Evolutionary conservation across 2,888 invertebrate genomes (phyloP), one percentile per base, ranked within the genome.

Genomic region (Lasiommata megera): DNA sequence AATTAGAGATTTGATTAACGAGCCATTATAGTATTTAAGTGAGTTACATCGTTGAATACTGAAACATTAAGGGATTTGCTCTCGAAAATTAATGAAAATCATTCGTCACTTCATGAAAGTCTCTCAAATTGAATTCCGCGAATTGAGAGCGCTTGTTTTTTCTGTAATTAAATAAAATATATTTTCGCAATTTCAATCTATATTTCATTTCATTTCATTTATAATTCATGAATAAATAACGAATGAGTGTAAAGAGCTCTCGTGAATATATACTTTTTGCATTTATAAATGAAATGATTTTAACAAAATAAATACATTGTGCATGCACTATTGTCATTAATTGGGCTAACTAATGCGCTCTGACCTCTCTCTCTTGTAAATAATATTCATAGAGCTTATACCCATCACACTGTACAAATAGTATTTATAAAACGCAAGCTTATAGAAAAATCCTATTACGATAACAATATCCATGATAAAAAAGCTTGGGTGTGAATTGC

Each of bases 1-100:
- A 48, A 50, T 50, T 56, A 16, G n/a, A 41, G 50, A 48, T 43
- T 56, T 50, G 41, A 50, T 50, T 56, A 36, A 43, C 28, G 44
- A 44, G 3, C 14, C 14, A 28, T 29, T 28, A 50, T 36, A 12
- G 36, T 56, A 56, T n/a, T 56, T 43, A 37, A 28, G 1, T 8
- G 28, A 50, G n/a, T 37, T 14, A 50, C 28, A 43, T 16, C 16
- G 17, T 50, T 28, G 36, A 56, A 56, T 29, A 50, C 37, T 8
- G 41, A 41, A 34, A 18, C 28, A 38, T 56, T 50, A 50, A 40
- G n/a, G 34, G 28, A 41, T 41, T 41, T 18, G 11, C 14, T 16
- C 12, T 44, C 44, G 9, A 14, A 14, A 8, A 44, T 44, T 17
- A 47, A 47, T 34, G 47, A 17, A 47, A 34, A 34, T 34, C 17